Percentiles rank a stretch among this genome's conserved stretches.
Conservation (phyloP, 2,113 vertebrate genomes). For the Scortum barcoo region DNA sequence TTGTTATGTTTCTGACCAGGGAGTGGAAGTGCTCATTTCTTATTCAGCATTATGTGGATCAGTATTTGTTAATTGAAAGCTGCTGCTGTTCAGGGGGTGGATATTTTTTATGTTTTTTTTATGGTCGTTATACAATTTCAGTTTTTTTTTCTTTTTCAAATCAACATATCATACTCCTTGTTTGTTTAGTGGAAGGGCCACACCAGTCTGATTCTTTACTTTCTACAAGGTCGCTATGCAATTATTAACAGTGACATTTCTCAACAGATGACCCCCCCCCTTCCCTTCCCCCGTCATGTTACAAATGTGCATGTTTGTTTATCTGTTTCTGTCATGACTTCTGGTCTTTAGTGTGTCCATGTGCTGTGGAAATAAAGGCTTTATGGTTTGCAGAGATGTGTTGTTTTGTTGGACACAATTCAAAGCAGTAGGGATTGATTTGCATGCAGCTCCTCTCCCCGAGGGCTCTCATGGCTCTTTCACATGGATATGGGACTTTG, state of each 20-base stretch:
- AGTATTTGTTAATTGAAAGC: slow-evolving; percentile 6
- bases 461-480: slow-evolving; percentile 73
- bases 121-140: slow-evolving; percentile 14
- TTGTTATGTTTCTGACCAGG: slow-evolving; percentile 29
- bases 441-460: slow-evolving; percentile 77
- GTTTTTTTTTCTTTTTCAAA: not conserved
- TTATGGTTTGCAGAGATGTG: slow-evolving; percentile 65
- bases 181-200: slow-evolving; percentile 7
- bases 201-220: slow-evolving; percentile 16
- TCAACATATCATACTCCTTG: slow-evolving; percentile 16
- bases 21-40: slow-evolving; percentile 20
- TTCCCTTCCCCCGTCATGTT: too few species aligned
- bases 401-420: slow-evolving; percentile 60
- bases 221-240: not conserved
- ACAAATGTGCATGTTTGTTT: slow-evolving; percentile 49
- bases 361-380: slow-evolving; percentile 70
- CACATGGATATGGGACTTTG: slow-evolving; percentile 79
- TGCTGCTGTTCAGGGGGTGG: not conserved
- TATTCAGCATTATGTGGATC: slow-evolving; percentile 8
- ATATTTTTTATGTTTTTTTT: slow-evolving; percentile 45
- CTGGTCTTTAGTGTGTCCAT: slow-evolving; percentile 50
- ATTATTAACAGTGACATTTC: slow-evolving; percentile 14
- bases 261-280: slow-evolving; percentile 25
- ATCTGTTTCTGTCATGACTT: slow-evolving; percentile 50
- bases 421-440: slow-evolving; percentile 68